Evolutionary conservation across 2,888 invertebrate genomes (phyloP), one percentile per base, ranked within the genome.

Genomic region (Mythimna albipuncta): DNA sequence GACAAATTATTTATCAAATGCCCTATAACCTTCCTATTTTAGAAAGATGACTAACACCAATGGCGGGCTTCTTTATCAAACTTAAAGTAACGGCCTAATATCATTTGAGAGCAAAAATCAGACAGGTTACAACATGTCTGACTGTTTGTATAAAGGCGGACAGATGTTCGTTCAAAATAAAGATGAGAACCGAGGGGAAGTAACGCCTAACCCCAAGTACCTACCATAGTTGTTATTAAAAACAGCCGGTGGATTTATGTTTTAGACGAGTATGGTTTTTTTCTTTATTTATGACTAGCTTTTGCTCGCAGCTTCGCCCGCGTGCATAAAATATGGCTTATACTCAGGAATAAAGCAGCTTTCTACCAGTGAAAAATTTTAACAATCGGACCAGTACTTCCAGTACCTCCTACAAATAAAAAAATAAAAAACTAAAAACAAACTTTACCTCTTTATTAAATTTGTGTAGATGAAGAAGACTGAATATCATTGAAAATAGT

Each of bases 111-210:
- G 6, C 58, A 54, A 63, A 63, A 69, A 44, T 76, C 32, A 63
- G 66, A 74, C 71, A 69, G 59, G 71, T 72, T 44, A 16, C 38
- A 38, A 81, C 81, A 75, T 72, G 77, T 79, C 32, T 6, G 32
- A 16, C 0, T n/a, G 38, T 4, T 47, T 63, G 21, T 72, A 26
- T 21, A 26, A 26, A 69, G 50, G 13, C 19, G 10, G 71, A 62
- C 78, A 81, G 83, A 81, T 81, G 81, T 76, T 68, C 35, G 41
- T 44, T 38, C 47, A 38, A 69, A 81, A 77, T 80, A 67, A 71
- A 65, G 68, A 72, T 80, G 72, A 70, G 62, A 55, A 41, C 69
- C 67, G 72, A 71, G 71, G 73, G 81, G 62, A 62, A 50, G 54
- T 35, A 35, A 52, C 61, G 57, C 32, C 32, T 52, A 26, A 73